Evolutionary conservation across 1,140 invertebrate genomes (phyloP).

Genomic region (Drosophila elegans): DNA sequence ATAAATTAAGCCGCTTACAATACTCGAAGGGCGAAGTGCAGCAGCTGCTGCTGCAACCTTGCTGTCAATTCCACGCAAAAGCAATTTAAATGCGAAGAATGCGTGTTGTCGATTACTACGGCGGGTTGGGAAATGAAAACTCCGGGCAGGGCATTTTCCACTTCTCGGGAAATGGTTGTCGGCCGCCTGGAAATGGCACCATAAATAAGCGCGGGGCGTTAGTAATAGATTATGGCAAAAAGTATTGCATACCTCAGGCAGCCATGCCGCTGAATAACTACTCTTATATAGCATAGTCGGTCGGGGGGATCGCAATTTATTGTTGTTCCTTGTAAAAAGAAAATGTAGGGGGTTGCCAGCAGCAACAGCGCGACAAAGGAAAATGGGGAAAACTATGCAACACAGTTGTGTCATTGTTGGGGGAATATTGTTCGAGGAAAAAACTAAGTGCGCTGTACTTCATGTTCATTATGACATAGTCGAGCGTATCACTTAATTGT

Average conservation of each 20-base stretch:
- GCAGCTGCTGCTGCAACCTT: conserved; percentile 24
- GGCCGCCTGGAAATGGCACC: conserved; percentile 61
- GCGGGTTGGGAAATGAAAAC: conserved; percentile 18
- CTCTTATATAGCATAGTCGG: conserved; percentile 5
- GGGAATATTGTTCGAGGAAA: conserved; percentile 31
- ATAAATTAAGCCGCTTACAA: conserved; percentile 69
- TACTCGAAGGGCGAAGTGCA: conserved; percentile 35
- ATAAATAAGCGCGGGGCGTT: conserved; percentile 68
- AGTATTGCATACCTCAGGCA: conserved; percentile 69
- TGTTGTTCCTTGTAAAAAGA: conserved; percentile 59
- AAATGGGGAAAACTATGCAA: conserved; percentile 35
- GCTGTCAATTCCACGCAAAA: conserved; percentile 70
- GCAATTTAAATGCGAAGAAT: conserved; percentile 79
- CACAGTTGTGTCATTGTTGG: conserved; percentile 47
- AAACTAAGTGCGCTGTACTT: conserved; percentile 41
- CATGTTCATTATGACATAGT: conserved; percentile 45
- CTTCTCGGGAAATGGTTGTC: conserved; percentile 57
- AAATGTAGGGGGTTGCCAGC: conserved; percentile 54
- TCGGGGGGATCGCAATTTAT: conserved; percentile 55
- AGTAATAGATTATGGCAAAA: conserved; percentile 77
- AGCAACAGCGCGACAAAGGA: conserved; percentile 33
- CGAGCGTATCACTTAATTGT: conserved; percentile 43
- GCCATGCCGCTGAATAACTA: conserved; percentile 18
- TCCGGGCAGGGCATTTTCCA: conserved; percentile 33
- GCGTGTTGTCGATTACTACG: conserved; percentile 62